Percentiles rank a stretch among this genome's conserved stretches.
Evolutionary conservation across 2,113 vertebrate genomes (phyloP).

Genomic region (Oceanites oceanicus): DNA sequence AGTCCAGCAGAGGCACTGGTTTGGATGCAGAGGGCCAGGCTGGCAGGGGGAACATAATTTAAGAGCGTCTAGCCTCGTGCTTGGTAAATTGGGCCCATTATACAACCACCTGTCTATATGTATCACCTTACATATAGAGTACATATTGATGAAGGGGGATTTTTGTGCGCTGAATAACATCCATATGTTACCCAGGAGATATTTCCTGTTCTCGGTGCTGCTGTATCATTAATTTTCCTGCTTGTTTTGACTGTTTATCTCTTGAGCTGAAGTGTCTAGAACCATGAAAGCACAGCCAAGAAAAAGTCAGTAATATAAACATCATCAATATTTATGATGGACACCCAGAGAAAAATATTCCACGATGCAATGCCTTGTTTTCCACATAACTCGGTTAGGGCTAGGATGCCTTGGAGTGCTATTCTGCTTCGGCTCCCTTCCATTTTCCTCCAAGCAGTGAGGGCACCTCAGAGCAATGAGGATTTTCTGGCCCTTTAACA

Average conservation of each 20-base stretch:
- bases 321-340: slow-evolving; percentile 1
- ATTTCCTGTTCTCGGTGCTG: neutral
- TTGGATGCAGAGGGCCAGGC: neutral
- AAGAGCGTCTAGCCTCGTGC: neutral
- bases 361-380: neutral
- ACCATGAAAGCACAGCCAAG: neutral
- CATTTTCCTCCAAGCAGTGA: neutral
- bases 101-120: neutral
- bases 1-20: neutral
- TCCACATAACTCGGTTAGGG: neutral
- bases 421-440: neutral
- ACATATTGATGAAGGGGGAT: neutral
- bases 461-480: neutral
- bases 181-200: neutral
- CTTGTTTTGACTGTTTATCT: slow-evolving; percentile 29
- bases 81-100: neutral
- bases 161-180: neutral
- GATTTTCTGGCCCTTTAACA: slow-evolving; percentile 61
- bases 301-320: neutral
- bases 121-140: neutral
- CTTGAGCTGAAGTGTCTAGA: neutral
- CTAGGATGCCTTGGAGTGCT: neutral
- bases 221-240: neutral
- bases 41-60: neutral
- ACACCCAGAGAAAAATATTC: neutral